Conservation (phyloP, 2,888 invertebrate species). For the Spialia ferax region DNA sequence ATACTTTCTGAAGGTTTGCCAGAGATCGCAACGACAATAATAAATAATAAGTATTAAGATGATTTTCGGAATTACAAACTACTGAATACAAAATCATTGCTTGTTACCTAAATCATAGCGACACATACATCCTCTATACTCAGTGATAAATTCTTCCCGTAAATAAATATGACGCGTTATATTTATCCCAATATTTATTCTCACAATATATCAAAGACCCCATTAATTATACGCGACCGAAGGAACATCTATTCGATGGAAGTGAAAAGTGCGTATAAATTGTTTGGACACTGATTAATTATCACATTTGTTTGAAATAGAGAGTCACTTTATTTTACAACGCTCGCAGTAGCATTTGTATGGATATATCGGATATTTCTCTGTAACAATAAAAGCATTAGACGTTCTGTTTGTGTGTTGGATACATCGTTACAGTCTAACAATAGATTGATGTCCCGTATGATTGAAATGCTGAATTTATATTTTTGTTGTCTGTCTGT, state of each 20-base stretch:
- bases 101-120: no score
- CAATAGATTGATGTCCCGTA: no score
- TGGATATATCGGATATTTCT: background rate
- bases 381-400: background rate
- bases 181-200: slow-evolving; percentile 35
- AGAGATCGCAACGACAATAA: no score
- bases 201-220: slow-evolving; percentile 36
- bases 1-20: no score
- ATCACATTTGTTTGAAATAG: slow-evolving; percentile 40
- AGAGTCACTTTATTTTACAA: slow-evolving; percentile 38
- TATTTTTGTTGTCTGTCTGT: no score
- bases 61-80: no score
- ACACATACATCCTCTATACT: background rate
- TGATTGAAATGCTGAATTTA: no score
- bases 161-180: slow-evolving; percentile 35
- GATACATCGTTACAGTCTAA: no score
- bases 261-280: slow-evolving; percentile 39
- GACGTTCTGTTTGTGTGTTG: background rate
- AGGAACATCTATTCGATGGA: slow-evolving; percentile 33
- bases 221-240: slow-evolving; percentile 39
- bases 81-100: no score
- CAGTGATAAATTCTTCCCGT: slow-evolving; percentile 26
- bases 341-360: slow-evolving; percentile 6
- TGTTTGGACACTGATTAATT: slow-evolving; percentile 38
- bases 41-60: no score